phyloP scores from a whole-genome alignment of 2,113 vertebrate species.

The Panurus biarmicus region DNA sequence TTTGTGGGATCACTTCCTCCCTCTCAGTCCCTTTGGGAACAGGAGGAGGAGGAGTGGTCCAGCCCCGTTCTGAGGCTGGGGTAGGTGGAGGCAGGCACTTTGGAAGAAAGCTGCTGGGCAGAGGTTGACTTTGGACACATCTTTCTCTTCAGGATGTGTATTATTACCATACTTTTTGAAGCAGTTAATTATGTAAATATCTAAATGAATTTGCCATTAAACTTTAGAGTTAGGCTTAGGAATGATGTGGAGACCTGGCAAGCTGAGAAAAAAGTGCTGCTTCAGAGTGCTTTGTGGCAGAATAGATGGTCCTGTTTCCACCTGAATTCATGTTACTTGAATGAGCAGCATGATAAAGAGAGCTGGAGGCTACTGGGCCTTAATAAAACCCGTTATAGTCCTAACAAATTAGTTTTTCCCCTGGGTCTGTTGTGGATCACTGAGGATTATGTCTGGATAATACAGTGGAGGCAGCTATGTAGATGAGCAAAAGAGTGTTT shows the following conservation, averaged over 20 bases:
- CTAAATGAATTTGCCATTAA: neutral
- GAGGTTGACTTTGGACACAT: neutral
- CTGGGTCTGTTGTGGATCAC: neutral
- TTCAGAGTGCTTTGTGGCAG: neutral
- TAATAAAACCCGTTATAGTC: neutral
- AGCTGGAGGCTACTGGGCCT: neutral
- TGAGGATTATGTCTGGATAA: neutral
- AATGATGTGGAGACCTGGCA: neutral
- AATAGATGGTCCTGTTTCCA: neutral
- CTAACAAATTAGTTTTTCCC: neutral
- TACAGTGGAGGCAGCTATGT: neutral
- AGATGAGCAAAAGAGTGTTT: neutral
- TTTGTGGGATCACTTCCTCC: neutral
- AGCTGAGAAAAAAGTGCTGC: neutral
- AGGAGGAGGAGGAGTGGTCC: neutral
- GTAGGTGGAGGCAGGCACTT: fast-evolving
- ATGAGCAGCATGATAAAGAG: neutral
- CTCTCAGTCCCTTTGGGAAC: neutral
- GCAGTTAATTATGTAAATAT: neutral
- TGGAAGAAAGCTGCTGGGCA: neutral
- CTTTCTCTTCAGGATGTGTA: neutral
- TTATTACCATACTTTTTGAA: neutral
- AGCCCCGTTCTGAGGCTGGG: neutral
- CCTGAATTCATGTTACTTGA: neutral
- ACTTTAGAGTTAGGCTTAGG: neutral